Conservation (phyloP, 1,140 invertebrate genomes). For the Eulimnadia texana region DNA sequence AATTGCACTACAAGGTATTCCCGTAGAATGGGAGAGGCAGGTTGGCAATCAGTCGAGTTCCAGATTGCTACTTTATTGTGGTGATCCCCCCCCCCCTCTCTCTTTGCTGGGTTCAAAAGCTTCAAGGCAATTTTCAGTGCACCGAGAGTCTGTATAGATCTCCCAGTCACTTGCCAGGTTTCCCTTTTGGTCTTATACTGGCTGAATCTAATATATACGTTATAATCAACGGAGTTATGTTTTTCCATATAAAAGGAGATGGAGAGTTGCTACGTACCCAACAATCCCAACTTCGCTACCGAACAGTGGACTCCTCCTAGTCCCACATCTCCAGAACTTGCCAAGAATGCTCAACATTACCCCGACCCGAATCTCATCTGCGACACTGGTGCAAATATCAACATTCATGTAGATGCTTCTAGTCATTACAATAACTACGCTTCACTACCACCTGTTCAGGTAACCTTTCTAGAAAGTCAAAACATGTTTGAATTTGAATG, state of each 20-base stretch:
- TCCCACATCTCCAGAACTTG: slow-evolving; percentile 8
- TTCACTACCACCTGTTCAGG: slow-evolving; percentile 14
- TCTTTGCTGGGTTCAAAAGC: too few species aligned
- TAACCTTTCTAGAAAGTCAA: not conserved
- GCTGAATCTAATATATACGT: too few species aligned
- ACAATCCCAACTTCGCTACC: slow-evolving; percentile 17
- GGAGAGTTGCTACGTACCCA: slow-evolving; percentile 18
- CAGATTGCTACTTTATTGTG: not conserved
- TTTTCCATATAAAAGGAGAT: slow-evolving; percentile 14
- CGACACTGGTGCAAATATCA: not conserved
- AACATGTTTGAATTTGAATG: not conserved
- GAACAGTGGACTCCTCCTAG: slow-evolving; percentile 14
- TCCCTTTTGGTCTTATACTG: too few species aligned
- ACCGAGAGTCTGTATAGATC: too few species aligned
- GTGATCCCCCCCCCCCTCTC: too few species aligned
- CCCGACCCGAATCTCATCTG: not conserved
- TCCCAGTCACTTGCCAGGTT: too few species aligned
- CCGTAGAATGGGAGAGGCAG: not conserved
- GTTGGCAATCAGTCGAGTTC: not conserved
- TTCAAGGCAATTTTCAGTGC: too few species aligned
- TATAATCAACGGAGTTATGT: not conserved
- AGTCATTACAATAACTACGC: not conserved
- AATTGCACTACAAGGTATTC: not conserved
- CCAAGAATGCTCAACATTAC: slow-evolving; percentile 2
- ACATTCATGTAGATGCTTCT: not conserved